These are phyloP conservation scores for Chironomus striatipennis DNA, from an alignment of 1,140 invertebrate genomes.

Conservation along the genomic window DNA sequence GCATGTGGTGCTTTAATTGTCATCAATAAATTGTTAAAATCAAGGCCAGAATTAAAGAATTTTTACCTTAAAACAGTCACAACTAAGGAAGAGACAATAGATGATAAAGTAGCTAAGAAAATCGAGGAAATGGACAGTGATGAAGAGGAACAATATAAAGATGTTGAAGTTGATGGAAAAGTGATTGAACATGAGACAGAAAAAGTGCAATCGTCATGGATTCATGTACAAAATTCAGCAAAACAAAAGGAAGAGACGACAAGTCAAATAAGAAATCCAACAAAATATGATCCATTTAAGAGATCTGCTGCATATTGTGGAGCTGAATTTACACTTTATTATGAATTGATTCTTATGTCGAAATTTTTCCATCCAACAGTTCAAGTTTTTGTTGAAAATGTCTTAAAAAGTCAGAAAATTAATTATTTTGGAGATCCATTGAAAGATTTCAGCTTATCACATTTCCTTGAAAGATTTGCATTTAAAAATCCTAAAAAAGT, in stretches of 20 bases:
- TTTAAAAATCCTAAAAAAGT: slow-evolving; percentile 91
- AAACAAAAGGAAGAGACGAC: slow-evolving; percentile 30
- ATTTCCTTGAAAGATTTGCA: slow-evolving; percentile 90
- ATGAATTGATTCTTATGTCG: slow-evolving; percentile 62
- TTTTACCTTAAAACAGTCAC: neutral
- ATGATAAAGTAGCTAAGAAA: slow-evolving; percentile 25
- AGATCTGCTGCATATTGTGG: slow-evolving; percentile 79
- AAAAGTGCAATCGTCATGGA: slow-evolving; percentile 31
- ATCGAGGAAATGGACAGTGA: slow-evolving; percentile 37
- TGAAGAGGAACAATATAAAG: slow-evolving; percentile 46
- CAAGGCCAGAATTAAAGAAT: slow-evolving; percentile 31
- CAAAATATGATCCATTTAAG: slow-evolving; percentile 58
- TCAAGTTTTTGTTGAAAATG: slow-evolving; percentile 71
- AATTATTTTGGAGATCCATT: slow-evolving; percentile 87
- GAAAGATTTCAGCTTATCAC: slow-evolving; percentile 78
- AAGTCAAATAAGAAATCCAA: slow-evolving; percentile 29
- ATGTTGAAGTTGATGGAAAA: slow-evolving; percentile 42
- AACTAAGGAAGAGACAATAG: neutral
- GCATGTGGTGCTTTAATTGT: slow-evolving; percentile 38
- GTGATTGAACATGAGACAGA: slow-evolving; percentile 37
- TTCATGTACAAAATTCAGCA: slow-evolving; percentile 30
- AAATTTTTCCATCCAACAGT: slow-evolving; percentile 88
- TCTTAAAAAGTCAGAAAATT: slow-evolving; percentile 66
- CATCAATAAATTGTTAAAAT: slow-evolving; percentile 36
- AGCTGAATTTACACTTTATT: slow-evolving; percentile 55